Base-by-base conservation (phyloP, 2,113 vertebrate species). In the Ceuthmochares aereus region DNA sequence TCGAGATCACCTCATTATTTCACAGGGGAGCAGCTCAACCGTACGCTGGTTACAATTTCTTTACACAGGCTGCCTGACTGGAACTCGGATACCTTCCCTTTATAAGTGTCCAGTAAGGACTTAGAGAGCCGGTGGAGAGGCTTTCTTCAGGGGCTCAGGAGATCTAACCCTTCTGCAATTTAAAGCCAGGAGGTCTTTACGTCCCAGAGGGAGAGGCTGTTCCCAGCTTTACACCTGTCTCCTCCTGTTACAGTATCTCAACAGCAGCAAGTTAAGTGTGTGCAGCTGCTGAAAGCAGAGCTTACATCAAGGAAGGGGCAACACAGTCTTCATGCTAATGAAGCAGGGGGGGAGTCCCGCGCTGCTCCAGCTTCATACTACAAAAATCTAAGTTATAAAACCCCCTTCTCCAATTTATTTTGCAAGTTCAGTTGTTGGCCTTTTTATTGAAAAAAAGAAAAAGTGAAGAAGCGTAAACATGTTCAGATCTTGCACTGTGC, bases 321-420 rank as follows among this genome's bases (percentile, higher is more conserved):
- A 91, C 78, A 89, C 62, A 96, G 79, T 11, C 7, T 36, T 90
- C 69, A 87, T 89, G 94, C 81, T 78, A 86, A 77, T 5, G 3
- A 78, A 82, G 69, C 62, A 49, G 40, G 7, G 62, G 58, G 56
- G 54, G 54, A 92, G 66, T 30, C 19, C 42, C 47, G 47, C 74
- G 22, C 66, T 85, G 72, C 93, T 88, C 55, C 42, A 68, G 94
- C 55, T 37, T 90, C 72, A 55, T 0, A 94, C 74, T 85, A 91
- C 77, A 95, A 97, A 97, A 95, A 86, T 84, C 60, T 74, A 79
- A 93, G 77, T 95, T 95, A 93, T n/a, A 87, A 95, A 94, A 94
- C 81, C 87, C 89, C 84, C 75, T 90, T 67, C 63, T 94, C 73
- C 54, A 49, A 89, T 77, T 49, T 87, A 67, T 75, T 81, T 80